These are phyloP conservation scores for Drosophila anomelani DNA, from an alignment of 2,888 invertebrate genomes.

Conservation along the genomic window DNA sequence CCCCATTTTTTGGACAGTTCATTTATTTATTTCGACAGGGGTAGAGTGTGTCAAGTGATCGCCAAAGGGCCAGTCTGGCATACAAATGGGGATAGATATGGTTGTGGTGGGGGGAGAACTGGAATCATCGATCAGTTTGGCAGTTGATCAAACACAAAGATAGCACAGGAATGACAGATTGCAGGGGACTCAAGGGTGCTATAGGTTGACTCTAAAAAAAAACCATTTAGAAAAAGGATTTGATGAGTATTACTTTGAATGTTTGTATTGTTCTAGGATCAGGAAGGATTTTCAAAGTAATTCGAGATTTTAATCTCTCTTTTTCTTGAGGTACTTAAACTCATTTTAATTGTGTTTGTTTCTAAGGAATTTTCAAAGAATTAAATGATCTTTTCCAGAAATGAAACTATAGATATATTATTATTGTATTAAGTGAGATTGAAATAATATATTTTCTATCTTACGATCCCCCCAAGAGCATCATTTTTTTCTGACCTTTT, in stretches of 20 bases:
- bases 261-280: not conserved
- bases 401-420: not conserved
- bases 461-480: too few species aligned
- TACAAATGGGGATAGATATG: conserved; percentile 22
- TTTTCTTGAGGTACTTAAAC: not conserved
- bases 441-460: too few species aligned
- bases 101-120: not conserved
- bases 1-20: conserved; percentile 22
- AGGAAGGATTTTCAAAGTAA: not conserved
- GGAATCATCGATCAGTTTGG: conserved; percentile 29
- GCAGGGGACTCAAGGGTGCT: not conserved
- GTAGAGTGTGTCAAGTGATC: conserved; percentile 42
- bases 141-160: conserved; percentile 31
- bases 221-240: not conserved
- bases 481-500: not conserved
- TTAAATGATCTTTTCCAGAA: not conserved
- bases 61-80: conserved; percentile 36
- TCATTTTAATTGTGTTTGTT: not conserved
- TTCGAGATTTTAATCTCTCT: conserved; percentile 4
- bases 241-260: not conserved
- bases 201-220: not conserved
- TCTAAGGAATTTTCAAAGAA: not conserved
- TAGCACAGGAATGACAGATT: conserved; percentile 4
- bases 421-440: too few species aligned
- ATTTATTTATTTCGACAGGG: conserved; percentile 40